Conservation (phyloP, 2,797 vertebrate species). For the Scolopax rusticola region DNA sequence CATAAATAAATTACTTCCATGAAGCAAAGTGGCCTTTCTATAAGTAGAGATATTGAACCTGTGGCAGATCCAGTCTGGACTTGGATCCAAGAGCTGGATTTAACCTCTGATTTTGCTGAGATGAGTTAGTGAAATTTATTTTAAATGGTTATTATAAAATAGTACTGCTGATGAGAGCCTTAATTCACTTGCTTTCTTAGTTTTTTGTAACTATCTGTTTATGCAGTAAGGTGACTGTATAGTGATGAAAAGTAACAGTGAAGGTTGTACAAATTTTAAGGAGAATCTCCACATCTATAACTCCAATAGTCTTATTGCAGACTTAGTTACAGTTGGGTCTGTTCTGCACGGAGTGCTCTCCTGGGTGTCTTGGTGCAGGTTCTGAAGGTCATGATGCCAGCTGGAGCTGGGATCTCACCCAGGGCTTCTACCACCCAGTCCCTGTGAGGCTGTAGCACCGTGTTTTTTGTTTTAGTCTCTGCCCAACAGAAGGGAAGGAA, state of each 20-base stretch:
- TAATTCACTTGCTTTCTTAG: neutral
- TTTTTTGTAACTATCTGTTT: neutral
- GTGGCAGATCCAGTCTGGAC: neutral
- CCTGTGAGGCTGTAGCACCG: neutral
- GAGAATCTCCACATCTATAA: neutral
- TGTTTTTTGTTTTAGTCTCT: neutral
- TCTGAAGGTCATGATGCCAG: rapidly evolving
- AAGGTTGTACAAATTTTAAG: neutral
- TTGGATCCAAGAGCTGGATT: neutral
- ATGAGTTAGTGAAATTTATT: neutral
- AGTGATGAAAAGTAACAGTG: neutral
- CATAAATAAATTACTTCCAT: neutral
- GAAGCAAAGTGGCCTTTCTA: neutral
- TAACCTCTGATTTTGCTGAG: neutral
- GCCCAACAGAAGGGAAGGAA: neutral
- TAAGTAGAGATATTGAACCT: neutral
- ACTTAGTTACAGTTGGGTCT: neutral
- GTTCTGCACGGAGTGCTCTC: neutral
- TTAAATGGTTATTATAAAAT: neutral
- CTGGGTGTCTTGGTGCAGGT: neutral
- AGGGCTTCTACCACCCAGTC: rapidly evolving
- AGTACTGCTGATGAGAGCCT: neutral
- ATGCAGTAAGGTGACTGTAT: neutral
- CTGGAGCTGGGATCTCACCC: neutral
- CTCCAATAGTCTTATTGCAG: neutral